Evolutionary conservation across 2,888 invertebrate species (phyloP).

Genomic region (Stratiomys singularior): DNA sequence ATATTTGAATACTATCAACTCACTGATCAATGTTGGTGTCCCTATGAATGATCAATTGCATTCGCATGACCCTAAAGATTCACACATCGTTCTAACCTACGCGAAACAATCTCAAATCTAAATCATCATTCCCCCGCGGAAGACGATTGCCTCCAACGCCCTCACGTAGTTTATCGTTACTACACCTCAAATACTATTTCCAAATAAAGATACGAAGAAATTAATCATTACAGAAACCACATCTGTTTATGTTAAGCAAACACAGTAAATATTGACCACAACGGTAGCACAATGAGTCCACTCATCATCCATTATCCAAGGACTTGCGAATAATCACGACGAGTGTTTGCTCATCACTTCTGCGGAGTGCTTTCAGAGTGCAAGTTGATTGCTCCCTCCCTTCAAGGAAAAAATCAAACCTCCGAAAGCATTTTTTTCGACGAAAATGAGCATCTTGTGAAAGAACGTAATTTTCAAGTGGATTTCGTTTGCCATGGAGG

Average conservation of each 20-base stretch:
- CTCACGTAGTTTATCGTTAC: too few species aligned
- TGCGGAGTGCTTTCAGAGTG: conserved; percentile 7
- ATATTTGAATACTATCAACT: too few species aligned
- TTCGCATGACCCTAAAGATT: too few species aligned
- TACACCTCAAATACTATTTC: neutral
- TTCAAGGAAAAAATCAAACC: neutral
- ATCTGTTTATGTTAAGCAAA: conserved; percentile 47
- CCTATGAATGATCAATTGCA: too few species aligned
- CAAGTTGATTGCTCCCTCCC: neutral
- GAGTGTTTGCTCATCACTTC: conserved; percentile 40
- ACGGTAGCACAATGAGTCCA: neutral
- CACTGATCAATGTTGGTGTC: too few species aligned
- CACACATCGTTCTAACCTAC: too few species aligned
- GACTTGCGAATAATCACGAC: conserved; percentile 48
- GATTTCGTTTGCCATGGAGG: conserved; percentile 32
- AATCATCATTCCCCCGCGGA: too few species aligned
- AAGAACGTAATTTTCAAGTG: conserved; percentile 12
- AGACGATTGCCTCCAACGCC: too few species aligned
- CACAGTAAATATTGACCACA: conserved; percentile 40
- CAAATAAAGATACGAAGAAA: neutral
- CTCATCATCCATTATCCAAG: conserved; percentile 27
- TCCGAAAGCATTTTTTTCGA: neutral
- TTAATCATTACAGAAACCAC: conserved; percentile 47
- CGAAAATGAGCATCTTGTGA: conserved; percentile 17
- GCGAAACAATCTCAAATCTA: too few species aligned